Conservation (phyloP, 2,113 vertebrate species). For the Xenus cinereus region DNA sequence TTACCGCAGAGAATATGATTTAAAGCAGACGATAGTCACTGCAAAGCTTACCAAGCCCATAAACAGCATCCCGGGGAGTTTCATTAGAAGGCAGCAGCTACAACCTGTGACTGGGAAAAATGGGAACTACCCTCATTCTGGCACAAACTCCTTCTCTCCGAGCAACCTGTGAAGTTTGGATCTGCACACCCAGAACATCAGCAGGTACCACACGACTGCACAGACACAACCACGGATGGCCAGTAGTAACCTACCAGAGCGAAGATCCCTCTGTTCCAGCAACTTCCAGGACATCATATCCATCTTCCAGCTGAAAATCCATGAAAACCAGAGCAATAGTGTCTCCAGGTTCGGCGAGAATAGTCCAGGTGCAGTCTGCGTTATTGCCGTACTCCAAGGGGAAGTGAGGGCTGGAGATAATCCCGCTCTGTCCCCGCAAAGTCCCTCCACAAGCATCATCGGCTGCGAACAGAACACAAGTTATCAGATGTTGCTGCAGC, state of each 20-base stretch:
- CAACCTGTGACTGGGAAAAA: not conserved
- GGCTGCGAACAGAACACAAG: conserved; percentile 67
- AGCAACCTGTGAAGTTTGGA: rapidly evolving
- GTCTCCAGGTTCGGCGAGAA: conserved; percentile 95
- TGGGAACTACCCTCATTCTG: rapidly evolving
- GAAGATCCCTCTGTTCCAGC: conserved; percentile 95
- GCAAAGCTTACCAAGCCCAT: not conserved
- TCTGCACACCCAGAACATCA: not conserved
- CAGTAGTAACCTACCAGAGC: conserved; percentile 84
- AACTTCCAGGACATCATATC: conserved; percentile 94
- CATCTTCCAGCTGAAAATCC: conserved; percentile 96
- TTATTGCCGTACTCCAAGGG: conserved; percentile 94
- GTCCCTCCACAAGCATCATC: conserved; percentile 96
- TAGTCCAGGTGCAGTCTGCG: conserved; percentile 97
- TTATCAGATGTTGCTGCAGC: not conserved
- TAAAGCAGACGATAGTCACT: not conserved
- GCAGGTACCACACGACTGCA: rapidly evolving
- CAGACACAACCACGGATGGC: rapidly evolving
- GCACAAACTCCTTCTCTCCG: not conserved
- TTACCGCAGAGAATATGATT: not conserved
- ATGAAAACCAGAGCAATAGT: conserved; percentile 96
- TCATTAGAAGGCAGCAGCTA: not conserved
- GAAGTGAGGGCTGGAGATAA: conserved; percentile 95
- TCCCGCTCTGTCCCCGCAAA: conserved; percentile 92
- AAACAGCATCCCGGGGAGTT: not conserved